Conservation (phyloP, 2,888 invertebrate species). For the Leptarthrus brevirostris region DNA sequence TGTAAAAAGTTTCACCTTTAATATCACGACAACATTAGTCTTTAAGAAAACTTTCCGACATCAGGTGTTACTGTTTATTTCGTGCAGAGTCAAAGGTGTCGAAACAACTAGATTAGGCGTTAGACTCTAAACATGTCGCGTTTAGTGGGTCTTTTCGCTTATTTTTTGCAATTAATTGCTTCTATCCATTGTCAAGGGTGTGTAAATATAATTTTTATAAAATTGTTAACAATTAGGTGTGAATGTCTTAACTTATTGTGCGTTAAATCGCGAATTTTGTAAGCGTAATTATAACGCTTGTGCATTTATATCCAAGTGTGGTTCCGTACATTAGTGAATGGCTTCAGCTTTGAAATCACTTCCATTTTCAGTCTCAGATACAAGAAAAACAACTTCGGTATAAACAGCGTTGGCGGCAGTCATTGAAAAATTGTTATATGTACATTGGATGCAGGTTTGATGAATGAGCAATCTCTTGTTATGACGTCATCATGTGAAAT, state of each 20-base stretch:
- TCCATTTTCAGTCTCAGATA: conserved; percentile 34
- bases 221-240: background rate
- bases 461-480: background rate
- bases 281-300: too few species aligned
- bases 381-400: background rate
- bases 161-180: background rate
- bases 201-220: background rate
- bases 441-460: background rate
- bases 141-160: background rate
- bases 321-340: background rate
- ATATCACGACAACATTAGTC: conserved; percentile 3
- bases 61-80: background rate
- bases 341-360: conserved; percentile 25
- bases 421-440: background rate
- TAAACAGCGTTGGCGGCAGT: conserved; percentile 11
- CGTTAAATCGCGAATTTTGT: too few species aligned
- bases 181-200: conserved; percentile 40
- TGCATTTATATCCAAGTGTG: too few species aligned
- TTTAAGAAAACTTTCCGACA: conserved; percentile 14
- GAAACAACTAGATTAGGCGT: background rate
- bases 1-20: conserved; percentile 29
- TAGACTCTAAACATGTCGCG: conserved; percentile 20
- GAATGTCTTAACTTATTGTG: background rate
- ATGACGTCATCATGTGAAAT: conserved; percentile 12
- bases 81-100: background rate